Evolutionary conservation across 2,113 vertebrate species (phyloP), one percentile per base, ranked within the genome.

Genomic region (Piprites chloris): DNA sequence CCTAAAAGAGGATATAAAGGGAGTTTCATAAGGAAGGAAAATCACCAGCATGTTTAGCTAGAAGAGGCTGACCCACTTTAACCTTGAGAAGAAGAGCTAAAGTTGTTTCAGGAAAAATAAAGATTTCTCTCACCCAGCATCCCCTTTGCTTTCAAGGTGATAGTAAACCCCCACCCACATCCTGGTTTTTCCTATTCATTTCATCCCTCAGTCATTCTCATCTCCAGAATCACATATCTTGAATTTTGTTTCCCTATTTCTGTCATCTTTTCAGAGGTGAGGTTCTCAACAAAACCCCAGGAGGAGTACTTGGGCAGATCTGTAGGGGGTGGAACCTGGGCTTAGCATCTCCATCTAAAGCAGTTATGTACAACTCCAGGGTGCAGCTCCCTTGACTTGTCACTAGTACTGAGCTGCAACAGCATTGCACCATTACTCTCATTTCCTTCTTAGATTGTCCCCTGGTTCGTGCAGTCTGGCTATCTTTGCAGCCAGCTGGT

Each of bases 21-120:
- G 71, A 82, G 90, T 97, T 98, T 96, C 96, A 88, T 78, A 83
- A 91, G 96, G 96, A 97, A 97, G 89, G 92, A 96, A 81, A 95
- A 96, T 78, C 68, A 92, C 83, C 35, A 91, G 32, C 39, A 9
- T 95, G 78, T 97, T 97, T 87, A 96, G 81, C 67, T 75, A 35
- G 50, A 90, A 88, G 49, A 80, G 52, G 6, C 8, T 95, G 95
- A 89, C 74, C 93, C 53, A 33, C 84, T 86, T 41, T 90, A 96
- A 88, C 92, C 95, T 95, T 89, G 49, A 84, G 59, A 96, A 93
- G 84, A 82, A 87, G 50, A 94, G 75, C 78, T 89, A 72, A 84
- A 56, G 16, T 75, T 9, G 87, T 85, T 72, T 81, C 67, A 87
- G 55, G 76, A 87, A 89, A 91, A 55, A 26, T 50, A 85, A 69